phyloP scores from a whole-genome alignment of 1,140 invertebrate genomes.

The Drosophila pectinifera region DNA sequence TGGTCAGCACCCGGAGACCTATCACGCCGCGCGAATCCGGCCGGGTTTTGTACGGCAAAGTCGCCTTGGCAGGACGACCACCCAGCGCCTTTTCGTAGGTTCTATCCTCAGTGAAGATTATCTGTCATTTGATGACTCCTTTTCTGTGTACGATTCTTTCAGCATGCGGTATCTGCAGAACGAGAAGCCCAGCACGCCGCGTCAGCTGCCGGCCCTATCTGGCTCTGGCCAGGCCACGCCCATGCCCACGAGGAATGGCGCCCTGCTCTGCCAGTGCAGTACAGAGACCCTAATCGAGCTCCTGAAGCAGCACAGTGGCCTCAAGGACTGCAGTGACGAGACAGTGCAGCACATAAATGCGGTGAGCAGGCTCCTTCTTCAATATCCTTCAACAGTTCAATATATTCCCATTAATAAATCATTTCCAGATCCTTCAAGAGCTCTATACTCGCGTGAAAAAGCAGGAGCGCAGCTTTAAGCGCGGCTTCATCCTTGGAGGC shows the following conservation, averaged over 20 bases:
- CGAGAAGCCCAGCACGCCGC: conserved; percentile 62
- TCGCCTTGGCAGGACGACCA: conserved; percentile 87
- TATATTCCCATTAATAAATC: neutral
- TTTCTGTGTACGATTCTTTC: neutral
- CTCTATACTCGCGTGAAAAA: conserved; percentile 76
- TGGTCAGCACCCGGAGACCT: conserved; percentile 90
- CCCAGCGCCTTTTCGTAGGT: conserved; percentile 92
- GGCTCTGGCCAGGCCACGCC: conserved; percentile 28
- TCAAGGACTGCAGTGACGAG: conserved; percentile 82
- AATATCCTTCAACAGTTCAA: too few species aligned
- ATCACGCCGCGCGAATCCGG: conserved; percentile 92
- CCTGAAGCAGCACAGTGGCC: conserved; percentile 79
- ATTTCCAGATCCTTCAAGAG: conserved; percentile 73
- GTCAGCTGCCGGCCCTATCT: conserved; percentile 61
- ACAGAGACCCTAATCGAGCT: conserved; percentile 82
- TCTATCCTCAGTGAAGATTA: neutral
- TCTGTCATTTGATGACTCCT: neutral
- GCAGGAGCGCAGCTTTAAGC: conserved; percentile 74
- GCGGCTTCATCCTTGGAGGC: conserved; percentile 87
- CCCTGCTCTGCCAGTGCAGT: conserved; percentile 74
- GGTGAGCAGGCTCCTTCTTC: conserved; percentile 60
- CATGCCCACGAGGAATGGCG: conserved; percentile 61
- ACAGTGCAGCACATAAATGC: conserved; percentile 83
- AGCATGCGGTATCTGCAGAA: conserved; percentile 81
- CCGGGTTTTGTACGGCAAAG: conserved; percentile 89